Evolutionary conservation across 1,140 invertebrate genomes (phyloP).

Genomic region (Aradophagus sp.): DNA sequence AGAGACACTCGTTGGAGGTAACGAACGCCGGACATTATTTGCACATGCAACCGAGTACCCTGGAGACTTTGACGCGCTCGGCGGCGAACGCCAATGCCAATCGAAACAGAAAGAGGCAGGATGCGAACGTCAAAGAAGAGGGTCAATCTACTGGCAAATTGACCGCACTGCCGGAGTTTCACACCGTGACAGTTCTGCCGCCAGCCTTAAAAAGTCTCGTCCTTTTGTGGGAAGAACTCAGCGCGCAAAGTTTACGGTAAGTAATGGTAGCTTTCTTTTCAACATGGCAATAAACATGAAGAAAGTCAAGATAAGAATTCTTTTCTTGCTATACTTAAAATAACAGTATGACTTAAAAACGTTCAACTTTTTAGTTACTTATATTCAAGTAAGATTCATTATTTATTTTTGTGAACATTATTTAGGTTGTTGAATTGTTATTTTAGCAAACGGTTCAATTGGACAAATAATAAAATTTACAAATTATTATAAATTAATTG

Average conservation of each 20-base stretch:
- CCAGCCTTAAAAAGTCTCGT: slow-evolving; percentile 89
- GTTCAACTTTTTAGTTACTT: no score
- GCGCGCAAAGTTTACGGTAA: slow-evolving; percentile 79
- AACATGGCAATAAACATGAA: no score
- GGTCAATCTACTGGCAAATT: slow-evolving; percentile 59
- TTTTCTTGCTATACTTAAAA: no score
- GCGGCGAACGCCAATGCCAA: slow-evolving; percentile 84
- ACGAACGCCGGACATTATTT: slow-evolving; percentile 85
- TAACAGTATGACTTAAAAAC: no score
- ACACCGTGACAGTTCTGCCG: slow-evolving; percentile 84
- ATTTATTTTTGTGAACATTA: no score
- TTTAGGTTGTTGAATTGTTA: no score
- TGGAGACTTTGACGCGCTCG: slow-evolving; percentile 84
- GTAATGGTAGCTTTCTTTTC: slow-evolving; percentile 9
- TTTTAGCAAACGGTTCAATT: no score
- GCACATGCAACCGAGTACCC: slow-evolving; percentile 84
- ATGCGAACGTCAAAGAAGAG: slow-evolving; percentile 78
- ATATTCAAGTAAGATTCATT: no score
- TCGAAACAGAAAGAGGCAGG: slow-evolving; percentile 77
- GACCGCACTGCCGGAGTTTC: slow-evolving; percentile 69
- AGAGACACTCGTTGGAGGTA: slow-evolving; percentile 91
- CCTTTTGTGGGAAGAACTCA: slow-evolving; percentile 92
- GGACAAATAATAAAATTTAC: no score
- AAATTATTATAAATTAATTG: no score
- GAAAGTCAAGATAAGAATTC: no score